Evolutionary conservation across 2,113 vertebrate species (phyloP), one percentile per base, ranked within the genome.

Genomic region (Planiliza haematocheilus): DNA sequence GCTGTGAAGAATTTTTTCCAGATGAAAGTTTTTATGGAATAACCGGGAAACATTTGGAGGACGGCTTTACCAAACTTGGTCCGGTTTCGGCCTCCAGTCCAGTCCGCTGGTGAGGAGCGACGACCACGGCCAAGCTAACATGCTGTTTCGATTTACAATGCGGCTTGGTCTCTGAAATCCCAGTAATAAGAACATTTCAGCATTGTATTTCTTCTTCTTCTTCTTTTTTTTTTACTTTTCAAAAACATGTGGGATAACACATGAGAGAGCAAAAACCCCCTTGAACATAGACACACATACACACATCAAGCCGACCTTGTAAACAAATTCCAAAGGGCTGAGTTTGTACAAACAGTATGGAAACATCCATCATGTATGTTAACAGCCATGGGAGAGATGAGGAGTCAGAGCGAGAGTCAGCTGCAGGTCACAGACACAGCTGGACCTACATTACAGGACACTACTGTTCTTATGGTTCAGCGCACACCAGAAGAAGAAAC

Each of bases 1-100:
- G 66, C 80, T 42, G 37, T 88, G 83, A 86, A 87, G 70, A 79
- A 66, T 84, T 86, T 91, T 93, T 94, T 93, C 89, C 89, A 91
- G 74, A 86, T 89, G 45, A 88, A 90, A 12, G 48, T 76, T 88
- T 91, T 89, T 81, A 87, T 87, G 79, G 89, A 92, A 90, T 82
- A 85, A 87, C 51, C 9, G 16, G 66, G 64, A 77, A 77, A 60
- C 24, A n/a, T 85, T 84, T 83, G 52, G 67, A 80, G 45, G 16
- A 10, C n/a, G 50, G 34, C 50, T 76, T 75, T 18, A 78, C 68
- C 66, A 81, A 76, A 77, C 82, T 43, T 10, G 14, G 56, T 48
- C 53, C 10, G 11, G 51, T 72, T 2, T 66, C 24, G 24, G 65
- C 59, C 67, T 79, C 20, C 59, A 66, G 61, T 71, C 38, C 74